These are phyloP conservation scores for Lepidocyrtoides sp. DNA, from an alignment of 2,888 invertebrate genomes.

Conservation along the genomic window DNA sequence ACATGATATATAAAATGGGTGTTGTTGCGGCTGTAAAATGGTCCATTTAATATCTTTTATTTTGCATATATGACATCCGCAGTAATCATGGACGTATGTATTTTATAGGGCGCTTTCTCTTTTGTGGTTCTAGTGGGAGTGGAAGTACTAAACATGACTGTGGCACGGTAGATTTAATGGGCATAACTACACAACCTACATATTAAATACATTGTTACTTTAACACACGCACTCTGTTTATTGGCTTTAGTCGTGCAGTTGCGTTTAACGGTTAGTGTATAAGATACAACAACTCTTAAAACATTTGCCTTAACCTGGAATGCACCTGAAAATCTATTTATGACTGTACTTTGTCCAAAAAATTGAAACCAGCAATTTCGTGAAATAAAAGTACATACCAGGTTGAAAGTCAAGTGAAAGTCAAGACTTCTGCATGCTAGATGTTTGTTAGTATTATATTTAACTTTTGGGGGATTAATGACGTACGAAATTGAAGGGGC, in stretches of 20 bases:
- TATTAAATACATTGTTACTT: constrained; percentile 21
- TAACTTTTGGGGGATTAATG: neutral
- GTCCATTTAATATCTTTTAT: neutral
- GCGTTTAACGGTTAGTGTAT: neutral
- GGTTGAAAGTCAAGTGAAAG: neutral
- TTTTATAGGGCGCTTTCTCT: neutral
- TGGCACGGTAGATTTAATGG: neutral
- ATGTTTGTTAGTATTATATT: too few relatives aligned
- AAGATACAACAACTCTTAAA: neutral
- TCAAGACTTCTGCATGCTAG: too few relatives aligned
- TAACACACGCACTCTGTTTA: neutral
- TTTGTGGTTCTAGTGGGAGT: neutral
- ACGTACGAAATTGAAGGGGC: constrained; percentile 30
- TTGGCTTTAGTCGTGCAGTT: constrained; percentile 13
- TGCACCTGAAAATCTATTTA: neutral
- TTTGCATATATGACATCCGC: neutral
- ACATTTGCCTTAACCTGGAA: neutral
- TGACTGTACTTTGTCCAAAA: neutral
- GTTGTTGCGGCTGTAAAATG: constrained; percentile 33
- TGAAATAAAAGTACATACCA: neutral
- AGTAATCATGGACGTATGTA: neutral
- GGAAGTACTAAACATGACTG: neutral
- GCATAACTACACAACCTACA: neutral
- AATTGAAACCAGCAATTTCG: neutral
- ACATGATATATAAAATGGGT: constrained; percentile 36